A percentile compares a stretch with the other conserved stretches of the same genome.
Evolutionary conservation across 2,888 invertebrate species (phyloP).

Genomic region (Drosophila quinaria): DNA sequence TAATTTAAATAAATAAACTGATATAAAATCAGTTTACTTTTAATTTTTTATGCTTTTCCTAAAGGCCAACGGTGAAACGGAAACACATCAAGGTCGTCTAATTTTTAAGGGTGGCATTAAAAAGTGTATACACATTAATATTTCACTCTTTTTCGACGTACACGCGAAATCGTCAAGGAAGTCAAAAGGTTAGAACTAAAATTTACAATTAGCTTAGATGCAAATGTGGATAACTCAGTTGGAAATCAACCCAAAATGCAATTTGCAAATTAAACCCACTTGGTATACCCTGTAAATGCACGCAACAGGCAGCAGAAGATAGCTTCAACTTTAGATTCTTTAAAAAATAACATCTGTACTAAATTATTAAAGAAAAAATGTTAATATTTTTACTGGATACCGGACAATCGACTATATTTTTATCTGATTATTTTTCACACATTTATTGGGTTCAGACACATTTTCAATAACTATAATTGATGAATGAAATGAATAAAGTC

Average conservation of each 20-base stretch:
- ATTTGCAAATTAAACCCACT: constrained; percentile 16
- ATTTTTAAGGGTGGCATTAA: constrained; percentile 10
- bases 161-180: constrained; percentile 28
- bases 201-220: constrained; percentile 57
- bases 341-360: not conserved
- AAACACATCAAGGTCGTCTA: constrained; percentile 27
- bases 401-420: not conserved
- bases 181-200: constrained; percentile 43
- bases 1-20: constrained; percentile 13
- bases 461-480: not conserved
- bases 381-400: no score
- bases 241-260: constrained; percentile 26
- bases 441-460: constrained; percentile 3
- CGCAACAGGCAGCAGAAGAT: not conserved
- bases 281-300: constrained; percentile 8
- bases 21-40: not conserved
- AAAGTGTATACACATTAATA: constrained; percentile 1
- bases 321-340: not conserved
- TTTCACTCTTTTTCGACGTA: constrained; percentile 9
- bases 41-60: not conserved
- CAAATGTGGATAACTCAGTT: constrained; percentile 30
- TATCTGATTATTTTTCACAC: constrained; percentile 1
- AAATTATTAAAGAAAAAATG: no score
- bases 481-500: constrained; percentile 7
- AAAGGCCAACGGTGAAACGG: constrained; percentile 8